Base-by-base conservation (phyloP, 53 echinoderm and acorn worm species). In the Echinarachnius parma region DNA sequence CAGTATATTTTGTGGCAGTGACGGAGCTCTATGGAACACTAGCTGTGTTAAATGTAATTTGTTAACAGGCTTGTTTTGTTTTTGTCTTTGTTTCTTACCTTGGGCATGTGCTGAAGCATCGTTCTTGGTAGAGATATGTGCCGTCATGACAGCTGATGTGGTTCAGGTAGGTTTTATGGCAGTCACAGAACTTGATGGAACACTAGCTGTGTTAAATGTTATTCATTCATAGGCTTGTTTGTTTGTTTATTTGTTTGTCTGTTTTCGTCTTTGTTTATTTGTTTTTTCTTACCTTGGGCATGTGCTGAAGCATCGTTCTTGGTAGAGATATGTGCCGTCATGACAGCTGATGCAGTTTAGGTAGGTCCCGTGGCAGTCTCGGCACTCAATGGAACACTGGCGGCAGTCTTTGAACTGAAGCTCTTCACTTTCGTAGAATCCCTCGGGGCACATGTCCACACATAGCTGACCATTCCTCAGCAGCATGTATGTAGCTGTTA, bases 201-300 rank as follows among this genome's bases (percentile, higher is more conserved):
- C 98, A 98, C 64, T 61, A 74, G 50, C 86, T n/a, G n/a, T n/a
- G n/a, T n/a, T n/a, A n/a, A n/a, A n/a, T n/a, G n/a, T n/a, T n/a
- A n/a, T n/a, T n/a, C n/a, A n/a, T n/a, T n/a, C n/a, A n/a, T n/a
- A n/a, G n/a, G n/a, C n/a, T n/a, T n/a, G n/a, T n/a, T n/a, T n/a
- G n/a, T n/a, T n/a, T n/a, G n/a, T n/a, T n/a, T n/a, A n/a, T n/a
- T n/a, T n/a, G n/a, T n/a, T n/a, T n/a, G n/a, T n/a, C n/a, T n/a
- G n/a, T n/a, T n/a, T n/a, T n/a, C n/a, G n/a, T n/a, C n/a, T n/a
- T n/a, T n/a, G n/a, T n/a, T n/a, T n/a, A n/a, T n/a, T n/a, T n/a
- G n/a, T n/a, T n/a, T n/a, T n/a, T 39, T 9, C 86, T 61, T 80
- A 98, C 98, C 48, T 77, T 45, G 88, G 98, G 31, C 91, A 98